phyloP scores from a whole-genome alignment of 2,888 invertebrate genomes.

The Marronus borbonicus region DNA sequence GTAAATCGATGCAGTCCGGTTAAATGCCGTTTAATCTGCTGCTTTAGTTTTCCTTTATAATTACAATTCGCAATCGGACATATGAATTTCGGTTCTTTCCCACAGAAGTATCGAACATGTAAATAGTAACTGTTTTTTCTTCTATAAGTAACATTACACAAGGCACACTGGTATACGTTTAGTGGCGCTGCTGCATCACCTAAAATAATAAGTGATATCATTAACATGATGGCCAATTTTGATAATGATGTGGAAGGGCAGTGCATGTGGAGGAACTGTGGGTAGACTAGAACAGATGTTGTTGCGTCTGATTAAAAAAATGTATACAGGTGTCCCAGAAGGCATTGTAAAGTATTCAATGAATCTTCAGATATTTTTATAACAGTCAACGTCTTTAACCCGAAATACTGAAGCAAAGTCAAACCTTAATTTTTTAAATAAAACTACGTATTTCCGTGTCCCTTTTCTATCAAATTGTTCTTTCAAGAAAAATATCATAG shows the following conservation, averaged over 20 bases:
- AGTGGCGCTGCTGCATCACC: background rate
- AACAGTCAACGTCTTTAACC: too few relatives aligned
- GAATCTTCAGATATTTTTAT: too few relatives aligned
- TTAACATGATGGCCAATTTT: background rate
- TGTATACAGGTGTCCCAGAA: too few relatives aligned
- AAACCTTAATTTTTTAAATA: too few relatives aligned
- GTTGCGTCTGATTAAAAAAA: too few relatives aligned
- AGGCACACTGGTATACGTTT: conserved; percentile 60
- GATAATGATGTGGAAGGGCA: background rate
- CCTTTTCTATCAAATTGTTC: too few relatives aligned
- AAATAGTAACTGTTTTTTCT: conserved; percentile 51
- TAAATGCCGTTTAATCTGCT: conserved; percentile 55
- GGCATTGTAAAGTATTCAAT: too few relatives aligned
- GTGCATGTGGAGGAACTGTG: background rate
- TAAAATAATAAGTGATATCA: background rate
- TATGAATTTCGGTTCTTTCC: conserved; percentile 60
- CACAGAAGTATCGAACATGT: conserved; percentile 60
- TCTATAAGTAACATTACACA: conserved; percentile 55
- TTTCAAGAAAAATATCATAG: too few relatives aligned
- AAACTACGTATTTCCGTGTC: too few relatives aligned
- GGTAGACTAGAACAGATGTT: too few relatives aligned
- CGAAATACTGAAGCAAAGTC: too few relatives aligned
- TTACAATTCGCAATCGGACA: conserved; percentile 57
- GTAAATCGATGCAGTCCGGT: conserved; percentile 20
- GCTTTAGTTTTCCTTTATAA: conserved; percentile 57